Evolutionary conservation across 2,888 invertebrate species (phyloP).

Genomic region (Palloptera scutellata): DNA sequence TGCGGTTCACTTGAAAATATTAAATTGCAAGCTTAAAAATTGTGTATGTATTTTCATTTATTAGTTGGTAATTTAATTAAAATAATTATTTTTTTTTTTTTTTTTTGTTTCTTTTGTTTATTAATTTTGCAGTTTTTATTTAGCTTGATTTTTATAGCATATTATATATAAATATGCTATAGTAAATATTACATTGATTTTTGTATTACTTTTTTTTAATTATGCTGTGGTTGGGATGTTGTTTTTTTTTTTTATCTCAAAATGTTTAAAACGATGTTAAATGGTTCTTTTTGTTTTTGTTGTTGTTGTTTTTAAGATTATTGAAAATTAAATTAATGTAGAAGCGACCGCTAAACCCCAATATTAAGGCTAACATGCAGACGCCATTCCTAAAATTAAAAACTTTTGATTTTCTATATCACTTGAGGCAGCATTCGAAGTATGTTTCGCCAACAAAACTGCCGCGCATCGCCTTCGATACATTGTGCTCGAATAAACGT

Average conservation of each 20-base stretch:
- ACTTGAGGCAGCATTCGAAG: slow-evolving; percentile 96
- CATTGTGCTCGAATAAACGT: slow-evolving; percentile 94
- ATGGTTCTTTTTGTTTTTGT: slow-evolving; percentile 35
- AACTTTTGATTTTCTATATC: slow-evolving; percentile 68
- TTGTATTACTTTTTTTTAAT: neutral
- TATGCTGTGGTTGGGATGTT: neutral
- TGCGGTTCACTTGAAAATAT: too few relatives aligned
- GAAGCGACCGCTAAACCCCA: slow-evolving; percentile 57
- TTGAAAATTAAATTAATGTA: slow-evolving; percentile 60
- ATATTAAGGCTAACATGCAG: slow-evolving; percentile 58
- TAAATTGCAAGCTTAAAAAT: neutral
- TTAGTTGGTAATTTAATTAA: neutral
- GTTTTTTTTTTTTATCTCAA: neutral
- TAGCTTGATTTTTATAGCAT: neutral
- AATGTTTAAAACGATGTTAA: slow-evolving; percentile 37
- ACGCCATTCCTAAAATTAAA: slow-evolving; percentile 62
- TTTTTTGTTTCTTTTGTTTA: neutral
- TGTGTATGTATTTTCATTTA: neutral
- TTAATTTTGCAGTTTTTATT: slow-evolving; percentile 2
- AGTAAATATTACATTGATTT: neutral
- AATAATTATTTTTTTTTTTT: neutral
- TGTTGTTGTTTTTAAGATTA: slow-evolving; percentile 42
- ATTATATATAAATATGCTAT: neutral
- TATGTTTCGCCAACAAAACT: slow-evolving; percentile 93
- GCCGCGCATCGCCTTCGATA: slow-evolving; percentile 94